phyloP scores from a whole-genome alignment of 1,140 invertebrate genomes.

The Drosophila repletoides region DNA sequence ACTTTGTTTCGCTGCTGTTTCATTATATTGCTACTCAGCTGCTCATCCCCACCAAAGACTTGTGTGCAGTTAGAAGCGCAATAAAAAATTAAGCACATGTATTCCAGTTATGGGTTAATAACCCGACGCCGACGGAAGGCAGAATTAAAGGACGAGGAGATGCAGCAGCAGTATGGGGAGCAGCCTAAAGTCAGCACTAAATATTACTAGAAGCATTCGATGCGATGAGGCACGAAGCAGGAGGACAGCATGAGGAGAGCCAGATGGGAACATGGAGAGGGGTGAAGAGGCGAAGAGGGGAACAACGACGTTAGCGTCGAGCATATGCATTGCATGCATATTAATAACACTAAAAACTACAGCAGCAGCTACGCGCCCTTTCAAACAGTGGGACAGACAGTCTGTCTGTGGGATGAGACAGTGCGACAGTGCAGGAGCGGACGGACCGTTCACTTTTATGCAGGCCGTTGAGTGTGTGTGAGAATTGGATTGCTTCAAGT shows the following conservation, averaged over 20 bases:
- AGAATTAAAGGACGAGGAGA: slow-evolving; percentile 29
- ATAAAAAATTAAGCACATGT: slow-evolving; percentile 69
- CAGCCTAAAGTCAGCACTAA: slow-evolving; percentile 45
- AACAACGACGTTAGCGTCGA: not conserved
- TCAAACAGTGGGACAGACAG: slow-evolving; percentile 12
- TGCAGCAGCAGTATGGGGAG: not conserved
- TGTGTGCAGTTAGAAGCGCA: slow-evolving; percentile 12
- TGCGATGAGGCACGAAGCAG: slow-evolving; percentile 15
- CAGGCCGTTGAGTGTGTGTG: slow-evolving; percentile 54
- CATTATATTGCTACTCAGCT: not conserved
- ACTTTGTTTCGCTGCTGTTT: not conserved
- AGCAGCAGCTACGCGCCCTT: slow-evolving; percentile 2
- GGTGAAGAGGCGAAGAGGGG: too few species aligned
- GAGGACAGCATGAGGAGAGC: slow-evolving; percentile 2
- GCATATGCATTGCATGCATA: slow-evolving; percentile 70
- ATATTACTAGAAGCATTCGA: slow-evolving; percentile 61
- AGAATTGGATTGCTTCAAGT: slow-evolving; percentile 78
- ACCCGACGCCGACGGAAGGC: slow-evolving; percentile 51
- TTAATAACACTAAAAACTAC: slow-evolving; percentile 76
- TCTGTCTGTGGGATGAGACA: not conserved
- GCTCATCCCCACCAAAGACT: not conserved
- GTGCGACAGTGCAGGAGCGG: slow-evolving; percentile 29
- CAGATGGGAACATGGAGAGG: slow-evolving; percentile 11
- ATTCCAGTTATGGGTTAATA: slow-evolving; percentile 74
- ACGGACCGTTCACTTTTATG: slow-evolving; percentile 29